Conservation (phyloP, 1,140 invertebrate species). For the Diachasma alloeum region DNA sequence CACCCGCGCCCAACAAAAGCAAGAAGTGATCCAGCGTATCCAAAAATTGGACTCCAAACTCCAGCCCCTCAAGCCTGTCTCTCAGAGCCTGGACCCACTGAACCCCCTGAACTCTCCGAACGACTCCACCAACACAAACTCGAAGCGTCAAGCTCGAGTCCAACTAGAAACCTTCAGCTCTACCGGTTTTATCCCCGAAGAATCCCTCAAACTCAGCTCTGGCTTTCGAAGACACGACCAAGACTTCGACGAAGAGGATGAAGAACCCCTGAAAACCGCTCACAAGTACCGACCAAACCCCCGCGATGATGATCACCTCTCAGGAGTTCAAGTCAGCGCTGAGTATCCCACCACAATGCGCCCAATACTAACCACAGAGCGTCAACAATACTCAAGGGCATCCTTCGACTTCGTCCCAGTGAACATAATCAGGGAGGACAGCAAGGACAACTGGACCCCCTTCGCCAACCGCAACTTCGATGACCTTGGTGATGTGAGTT, state of each 20-base stretch:
- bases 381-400: conserved; percentile 38
- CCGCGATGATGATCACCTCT: conserved; percentile 47
- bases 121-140: conserved; percentile 18
- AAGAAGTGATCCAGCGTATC: conserved; percentile 40
- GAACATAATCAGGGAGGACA: conserved; percentile 59
- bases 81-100: conserved; percentile 37
- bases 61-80: conserved; percentile 27
- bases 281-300: neutral
- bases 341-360: conserved; percentile 61
- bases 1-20: conserved; percentile 36
- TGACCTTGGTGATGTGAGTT: conserved; percentile 57
- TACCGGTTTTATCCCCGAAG: conserved; percentile 51
- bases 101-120: conserved; percentile 37
- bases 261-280: neutral
- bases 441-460: conserved; percentile 46
- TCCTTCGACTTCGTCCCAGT: conserved; percentile 61
- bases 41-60: conserved; percentile 49
- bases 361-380: conserved; percentile 56
- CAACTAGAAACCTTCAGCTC: conserved; percentile 56
- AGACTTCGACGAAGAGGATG: conserved; percentile 6
- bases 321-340: conserved; percentile 54
- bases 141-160: conserved; percentile 49
- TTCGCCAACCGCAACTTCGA: conserved; percentile 53
- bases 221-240: conserved; percentile 31
- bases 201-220: conserved; percentile 41